These are phyloP conservation scores for Tipula unca DNA, from an alignment of 2,888 invertebrate species.

Conservation along the genomic window DNA sequence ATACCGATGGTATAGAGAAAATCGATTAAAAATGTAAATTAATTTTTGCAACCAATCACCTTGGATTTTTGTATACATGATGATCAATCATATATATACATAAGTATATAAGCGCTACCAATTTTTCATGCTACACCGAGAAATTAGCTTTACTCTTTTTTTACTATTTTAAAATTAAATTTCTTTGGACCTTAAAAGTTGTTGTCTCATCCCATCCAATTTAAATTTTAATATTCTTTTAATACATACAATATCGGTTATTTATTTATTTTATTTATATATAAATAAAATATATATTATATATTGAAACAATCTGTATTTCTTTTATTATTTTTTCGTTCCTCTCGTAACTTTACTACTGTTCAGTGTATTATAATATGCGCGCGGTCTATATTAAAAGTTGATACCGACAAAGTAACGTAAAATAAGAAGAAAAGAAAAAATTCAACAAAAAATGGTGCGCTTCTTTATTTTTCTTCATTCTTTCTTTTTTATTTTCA, in stretches of 20 bases:
- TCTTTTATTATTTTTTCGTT: background rate
- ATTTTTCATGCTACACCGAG: background rate
- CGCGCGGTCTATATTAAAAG: constrained; percentile 18
- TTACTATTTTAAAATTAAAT: constrained; percentile 14
- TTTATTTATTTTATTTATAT: constrained; percentile 14
- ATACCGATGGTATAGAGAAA: background rate
- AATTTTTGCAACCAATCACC: background rate
- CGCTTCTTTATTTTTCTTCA: constrained; percentile 16
- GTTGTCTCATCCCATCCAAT: constrained; percentile 21
- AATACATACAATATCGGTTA: background rate
- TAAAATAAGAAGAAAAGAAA: background rate
- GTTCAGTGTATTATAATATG: constrained; percentile 17
- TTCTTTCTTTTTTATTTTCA: background rate
- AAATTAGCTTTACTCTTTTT: background rate
- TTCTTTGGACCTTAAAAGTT: constrained; percentile 15
- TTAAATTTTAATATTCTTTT: constrained; percentile 19
- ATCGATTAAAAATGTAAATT: constrained; percentile 8
- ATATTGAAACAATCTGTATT: constrained; percentile 16
- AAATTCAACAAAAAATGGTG: constrained; percentile 18
- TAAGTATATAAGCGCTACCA: background rate
- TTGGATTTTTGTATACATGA: no score
- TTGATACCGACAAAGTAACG: constrained; percentile 14
- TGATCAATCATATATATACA: no score
- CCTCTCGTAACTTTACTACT: background rate
- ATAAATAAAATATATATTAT: background rate